phyloP scores from a whole-genome alignment of 2,888 invertebrate species.

The Acronicta aceris region DNA sequence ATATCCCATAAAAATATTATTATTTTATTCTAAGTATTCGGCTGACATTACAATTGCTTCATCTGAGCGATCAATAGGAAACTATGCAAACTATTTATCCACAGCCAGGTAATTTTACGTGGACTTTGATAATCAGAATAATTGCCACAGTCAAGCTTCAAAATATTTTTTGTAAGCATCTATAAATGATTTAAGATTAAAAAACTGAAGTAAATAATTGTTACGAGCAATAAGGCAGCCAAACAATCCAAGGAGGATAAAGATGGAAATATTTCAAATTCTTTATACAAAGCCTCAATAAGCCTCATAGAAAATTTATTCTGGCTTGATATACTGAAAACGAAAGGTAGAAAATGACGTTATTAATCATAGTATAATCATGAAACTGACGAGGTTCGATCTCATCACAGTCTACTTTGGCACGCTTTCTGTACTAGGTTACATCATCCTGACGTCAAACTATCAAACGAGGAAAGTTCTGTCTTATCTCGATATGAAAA shows the following conservation, averaged over 20 bases:
- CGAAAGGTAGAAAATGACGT: constrained; percentile 27
- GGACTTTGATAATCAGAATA: background rate
- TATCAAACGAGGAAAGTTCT: constrained; percentile 73
- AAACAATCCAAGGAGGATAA: constrained; percentile 29
- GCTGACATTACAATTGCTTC: too few species aligned
- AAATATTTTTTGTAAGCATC: constrained; percentile 18
- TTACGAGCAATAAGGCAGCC: constrained; percentile 20
- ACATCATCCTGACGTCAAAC: constrained; percentile 84
- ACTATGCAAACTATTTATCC: too few species aligned
- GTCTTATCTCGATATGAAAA: constrained; percentile 67
- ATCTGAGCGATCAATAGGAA: too few species aligned
- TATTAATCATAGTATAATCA: constrained; percentile 50
- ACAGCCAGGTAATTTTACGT: background rate
- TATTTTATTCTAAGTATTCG: too few species aligned
- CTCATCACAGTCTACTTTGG: constrained; percentile 72
- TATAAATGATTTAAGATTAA: constrained; percentile 31
- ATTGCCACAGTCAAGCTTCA: too few species aligned
- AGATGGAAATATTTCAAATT: constrained; percentile 42
- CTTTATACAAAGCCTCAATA: constrained; percentile 18
- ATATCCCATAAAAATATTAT: too few species aligned
- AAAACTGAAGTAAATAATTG: constrained; percentile 22
- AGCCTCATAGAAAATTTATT: constrained; percentile 33
- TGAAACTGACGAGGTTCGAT: constrained; percentile 59
- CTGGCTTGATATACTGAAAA: constrained; percentile 19
- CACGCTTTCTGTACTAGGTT: constrained; percentile 76